A percentile compares a stretch with the other conserved stretches of the same genome.
Evolutionary conservation across 37 sponge, comb jelly and placozoan species (phyloP).

Genomic region (Cladorhizidae sp.): DNA sequence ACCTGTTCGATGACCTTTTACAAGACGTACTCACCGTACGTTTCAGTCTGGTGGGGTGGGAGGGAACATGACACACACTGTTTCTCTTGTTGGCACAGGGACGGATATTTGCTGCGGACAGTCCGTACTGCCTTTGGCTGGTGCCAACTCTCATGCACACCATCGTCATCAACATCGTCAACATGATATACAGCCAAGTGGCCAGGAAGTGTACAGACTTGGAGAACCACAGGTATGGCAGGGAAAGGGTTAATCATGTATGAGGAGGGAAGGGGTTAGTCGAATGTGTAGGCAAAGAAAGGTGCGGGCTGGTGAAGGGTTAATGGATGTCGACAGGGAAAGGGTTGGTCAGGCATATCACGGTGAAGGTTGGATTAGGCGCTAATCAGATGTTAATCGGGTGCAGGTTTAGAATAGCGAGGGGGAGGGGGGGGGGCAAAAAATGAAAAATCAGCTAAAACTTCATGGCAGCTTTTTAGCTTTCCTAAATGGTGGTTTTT

Average conservation of each 20-base stretch:
- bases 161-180: constrained; percentile 49
- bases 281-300: neutral
- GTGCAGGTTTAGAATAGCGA: no score
- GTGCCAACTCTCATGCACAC: constrained; percentile 69
- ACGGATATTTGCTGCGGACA: constrained; percentile 74
- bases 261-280: no score
- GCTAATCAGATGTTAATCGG: no score
- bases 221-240: constrained; percentile 74
- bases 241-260: neutral
- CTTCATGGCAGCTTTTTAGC: no score
- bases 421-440: no score
- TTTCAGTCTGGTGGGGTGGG: no score
- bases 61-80: neutral
- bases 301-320: neutral
- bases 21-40: no score
- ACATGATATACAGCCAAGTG: constrained; percentile 58
- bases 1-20: no score
- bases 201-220: constrained; percentile 68
- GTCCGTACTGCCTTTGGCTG: constrained; percentile 74
- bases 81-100: constrained; percentile 37
- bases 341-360: no score
- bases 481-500: no score
- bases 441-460: no score
- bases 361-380: no score
- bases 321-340: neutral